Conservation (phyloP, 2,888 invertebrate genomes). For the Nemurella pictetii region DNA sequence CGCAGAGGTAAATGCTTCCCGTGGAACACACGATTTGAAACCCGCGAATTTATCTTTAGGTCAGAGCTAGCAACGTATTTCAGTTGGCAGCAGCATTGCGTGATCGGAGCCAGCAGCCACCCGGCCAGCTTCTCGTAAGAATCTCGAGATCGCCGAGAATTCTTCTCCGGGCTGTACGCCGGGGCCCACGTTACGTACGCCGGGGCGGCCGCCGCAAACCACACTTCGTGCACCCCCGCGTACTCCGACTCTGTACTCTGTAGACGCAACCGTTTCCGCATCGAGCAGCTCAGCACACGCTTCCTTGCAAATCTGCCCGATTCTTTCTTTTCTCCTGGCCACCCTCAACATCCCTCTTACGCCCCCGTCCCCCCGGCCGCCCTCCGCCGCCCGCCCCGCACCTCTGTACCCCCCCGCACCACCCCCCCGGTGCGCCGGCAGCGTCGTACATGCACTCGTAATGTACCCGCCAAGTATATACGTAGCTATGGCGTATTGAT, state of each 20-base stretch:
- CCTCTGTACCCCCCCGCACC: constrained; percentile 31
- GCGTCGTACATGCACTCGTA: constrained; percentile 12
- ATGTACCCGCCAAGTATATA: constrained; percentile 18
- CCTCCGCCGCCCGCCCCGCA: constrained; percentile 25
- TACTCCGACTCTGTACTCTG: background rate
- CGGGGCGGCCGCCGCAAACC: background rate
- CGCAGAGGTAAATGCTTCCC: too few species aligned
- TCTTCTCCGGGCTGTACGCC: background rate
- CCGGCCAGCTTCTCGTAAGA: too few species aligned
- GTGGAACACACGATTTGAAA: too few species aligned
- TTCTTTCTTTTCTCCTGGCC: constrained; percentile 22
- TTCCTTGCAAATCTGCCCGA: constrained; percentile 11
- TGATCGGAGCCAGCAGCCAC: too few species aligned
- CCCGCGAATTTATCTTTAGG: too few species aligned
- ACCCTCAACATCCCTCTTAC: constrained; percentile 29
- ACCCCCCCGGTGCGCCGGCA: background rate
- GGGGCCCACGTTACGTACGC: too few species aligned
- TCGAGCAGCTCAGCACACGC: background rate
- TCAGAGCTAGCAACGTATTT: too few species aligned
- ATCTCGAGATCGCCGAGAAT: background rate
- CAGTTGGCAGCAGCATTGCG: too few species aligned
- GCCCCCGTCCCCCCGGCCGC: background rate
- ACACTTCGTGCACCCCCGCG: background rate
- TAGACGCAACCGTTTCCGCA: background rate
- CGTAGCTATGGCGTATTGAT: constrained; percentile 39